These are phyloP conservation scores for Lymantria dispar DNA, from an alignment of 2,888 invertebrate genomes.

Conservation along the genomic window DNA sequence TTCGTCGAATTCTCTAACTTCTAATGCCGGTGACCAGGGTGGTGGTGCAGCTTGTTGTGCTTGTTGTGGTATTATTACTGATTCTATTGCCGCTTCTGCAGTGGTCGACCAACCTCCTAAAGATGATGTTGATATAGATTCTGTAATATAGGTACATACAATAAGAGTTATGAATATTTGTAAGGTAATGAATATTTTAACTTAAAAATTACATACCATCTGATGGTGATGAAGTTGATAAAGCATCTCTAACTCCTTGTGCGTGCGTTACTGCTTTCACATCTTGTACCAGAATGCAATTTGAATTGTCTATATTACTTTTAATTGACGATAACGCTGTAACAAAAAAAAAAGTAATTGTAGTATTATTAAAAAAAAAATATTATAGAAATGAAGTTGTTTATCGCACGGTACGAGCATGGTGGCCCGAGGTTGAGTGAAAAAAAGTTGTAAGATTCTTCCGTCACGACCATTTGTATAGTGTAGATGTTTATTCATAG, in stretches of 20 bases:
- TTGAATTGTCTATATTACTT: constrained; percentile 92
- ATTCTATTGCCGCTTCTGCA: constrained; percentile 79
- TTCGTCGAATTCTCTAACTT: constrained; percentile 92
- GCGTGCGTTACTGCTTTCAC: constrained; percentile 94
- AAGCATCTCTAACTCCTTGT: constrained; percentile 90
- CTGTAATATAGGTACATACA: constrained; percentile 66
- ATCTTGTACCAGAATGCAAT: constrained; percentile 95
- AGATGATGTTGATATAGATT: constrained; percentile 84
- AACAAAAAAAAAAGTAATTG: constrained; percentile 60
- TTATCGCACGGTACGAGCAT: too few species aligned
- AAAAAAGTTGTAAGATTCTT: too few species aligned
- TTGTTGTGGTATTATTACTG: constrained; percentile 84
- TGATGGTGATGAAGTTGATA: constrained; percentile 76
- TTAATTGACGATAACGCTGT: constrained; percentile 95
- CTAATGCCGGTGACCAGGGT: constrained; percentile 89
- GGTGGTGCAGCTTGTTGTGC: constrained; percentile 89
- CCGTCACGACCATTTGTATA: too few species aligned
- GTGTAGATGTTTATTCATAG: too few species aligned
- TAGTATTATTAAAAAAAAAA: too few species aligned
- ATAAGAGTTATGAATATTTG: not conserved
- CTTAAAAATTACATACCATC: constrained; percentile 55
- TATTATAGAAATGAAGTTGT: too few species aligned
- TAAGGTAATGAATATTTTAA: not conserved
- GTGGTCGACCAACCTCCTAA: constrained; percentile 77
- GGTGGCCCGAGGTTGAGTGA: too few species aligned